These are phyloP conservation scores for Papilio xuthus DNA, from an alignment of 1,140 invertebrate genomes.

Conservation along the genomic window DNA sequence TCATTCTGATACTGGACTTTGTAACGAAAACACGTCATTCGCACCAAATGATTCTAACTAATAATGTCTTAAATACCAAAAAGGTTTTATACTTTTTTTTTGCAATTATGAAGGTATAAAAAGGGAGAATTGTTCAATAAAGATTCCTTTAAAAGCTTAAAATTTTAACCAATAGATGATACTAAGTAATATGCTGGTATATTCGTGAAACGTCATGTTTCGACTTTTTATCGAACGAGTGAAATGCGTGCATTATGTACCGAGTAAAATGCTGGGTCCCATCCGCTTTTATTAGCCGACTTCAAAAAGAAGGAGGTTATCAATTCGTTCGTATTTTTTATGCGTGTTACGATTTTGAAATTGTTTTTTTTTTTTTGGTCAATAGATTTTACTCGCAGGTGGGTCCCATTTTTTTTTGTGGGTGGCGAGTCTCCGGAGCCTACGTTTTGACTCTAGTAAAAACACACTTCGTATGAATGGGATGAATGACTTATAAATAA, in stretches of 20 bases:
- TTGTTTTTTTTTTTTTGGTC: too few species aligned
- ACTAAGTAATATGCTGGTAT: not conserved
- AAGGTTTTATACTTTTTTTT: not conserved
- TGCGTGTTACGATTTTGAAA: too few species aligned
- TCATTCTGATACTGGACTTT: too few species aligned
- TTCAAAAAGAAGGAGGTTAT: too few species aligned
- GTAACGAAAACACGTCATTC: too few species aligned
- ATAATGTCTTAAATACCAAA: too few species aligned
- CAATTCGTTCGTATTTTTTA: too few species aligned
- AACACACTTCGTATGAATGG: not conserved
- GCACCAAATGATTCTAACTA: too few species aligned
- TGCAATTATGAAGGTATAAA: not conserved
- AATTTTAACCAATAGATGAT: not conserved
- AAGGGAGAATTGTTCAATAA: not conserved
- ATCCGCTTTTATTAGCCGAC: slow-evolving; percentile 55
- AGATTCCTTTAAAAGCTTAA: too few species aligned
- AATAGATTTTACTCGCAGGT: too few species aligned
- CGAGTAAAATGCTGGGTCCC: slow-evolving; percentile 56
- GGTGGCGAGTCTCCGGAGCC: slow-evolving; percentile 50
- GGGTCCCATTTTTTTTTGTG: too few species aligned
- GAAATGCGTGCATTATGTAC: slow-evolving; percentile 62
- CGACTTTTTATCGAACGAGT: slow-evolving; percentile 47
- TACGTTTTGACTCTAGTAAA: slow-evolving; percentile 39
- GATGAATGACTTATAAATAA: not conserved
- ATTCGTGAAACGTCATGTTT: slow-evolving; percentile 27